phyloP scores from a whole-genome alignment of 92 coral and sea anemone genomes.

The Phenganax marumi region DNA sequence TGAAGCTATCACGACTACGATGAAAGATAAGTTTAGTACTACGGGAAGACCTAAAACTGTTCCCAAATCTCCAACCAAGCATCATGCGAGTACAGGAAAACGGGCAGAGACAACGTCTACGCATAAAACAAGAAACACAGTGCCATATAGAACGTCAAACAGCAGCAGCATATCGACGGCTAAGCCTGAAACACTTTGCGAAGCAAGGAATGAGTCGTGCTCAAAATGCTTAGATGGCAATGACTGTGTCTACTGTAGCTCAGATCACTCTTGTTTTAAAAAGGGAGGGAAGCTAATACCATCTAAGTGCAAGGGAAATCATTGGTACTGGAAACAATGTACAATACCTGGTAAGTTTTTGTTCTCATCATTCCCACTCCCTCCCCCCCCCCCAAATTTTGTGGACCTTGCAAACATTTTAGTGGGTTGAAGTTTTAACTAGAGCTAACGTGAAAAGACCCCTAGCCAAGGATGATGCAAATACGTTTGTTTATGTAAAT shows the following conservation, averaged over 20 bases:
- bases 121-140: not conserved
- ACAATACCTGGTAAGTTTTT: conserved; percentile 65
- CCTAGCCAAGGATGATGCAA: too few relatives aligned
- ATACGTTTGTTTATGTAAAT: too few relatives aligned
- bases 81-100: too few relatives aligned
- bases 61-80: too few relatives aligned
- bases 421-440: too few relatives aligned
- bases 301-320: conserved; percentile 67
- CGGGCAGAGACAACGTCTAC: conserved; percentile 31
- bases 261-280: conserved; percentile 59
- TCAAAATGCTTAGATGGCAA: conserved; percentile 62
- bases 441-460: too few relatives aligned
- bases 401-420: too few relatives aligned
- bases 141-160: not conserved
- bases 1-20: not conserved
- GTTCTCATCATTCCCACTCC: not conserved
- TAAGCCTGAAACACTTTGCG: conserved; percentile 56
- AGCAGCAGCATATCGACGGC: conserved; percentile 30
- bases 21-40: not conserved
- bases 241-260: conserved; percentile 78
- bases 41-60: not conserved
- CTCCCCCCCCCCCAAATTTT: too few relatives aligned
- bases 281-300: conserved; percentile 64
- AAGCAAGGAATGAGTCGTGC: conserved; percentile 65
- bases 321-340: conserved; percentile 94